phyloP scores from a whole-genome alignment of 2,113 vertebrate genomes.

The Scolopax mira region DNA sequence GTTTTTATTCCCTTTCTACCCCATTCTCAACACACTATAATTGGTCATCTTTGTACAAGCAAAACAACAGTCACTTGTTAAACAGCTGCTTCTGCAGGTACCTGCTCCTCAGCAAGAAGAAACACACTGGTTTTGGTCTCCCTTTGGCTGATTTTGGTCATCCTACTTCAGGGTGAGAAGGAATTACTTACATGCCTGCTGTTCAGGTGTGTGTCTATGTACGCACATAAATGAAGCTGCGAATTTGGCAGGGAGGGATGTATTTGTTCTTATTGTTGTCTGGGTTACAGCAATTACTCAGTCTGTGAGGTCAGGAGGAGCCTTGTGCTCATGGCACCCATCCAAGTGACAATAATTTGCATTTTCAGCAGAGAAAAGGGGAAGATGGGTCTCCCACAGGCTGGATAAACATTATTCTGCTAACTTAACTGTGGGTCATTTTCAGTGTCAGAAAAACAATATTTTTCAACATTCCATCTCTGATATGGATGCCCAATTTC shows the following conservation, averaged over 20 bases:
- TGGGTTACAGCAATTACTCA: neutral
- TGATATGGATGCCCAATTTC: neutral
- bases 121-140: neutral
- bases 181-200: constrained; percentile 19
- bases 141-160: neutral
- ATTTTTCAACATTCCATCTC: neutral
- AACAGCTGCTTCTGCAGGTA: constrained; percentile 23
- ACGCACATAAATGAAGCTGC: neutral
- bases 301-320: neutral
- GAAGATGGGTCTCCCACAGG: neutral
- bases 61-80: neutral
- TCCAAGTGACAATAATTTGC: neutral
- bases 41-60: neutral
- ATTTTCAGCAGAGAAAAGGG: neutral
- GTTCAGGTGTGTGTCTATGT: neutral
- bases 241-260: neutral
- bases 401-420: neutral
- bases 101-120: neutral
- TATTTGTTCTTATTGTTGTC: neutral
- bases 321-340: neutral
- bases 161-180: neutral
- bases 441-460: neutral
- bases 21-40: neutral
- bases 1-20: neutral
- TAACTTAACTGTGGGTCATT: neutral